Percentiles rank a stretch among this genome's conserved stretches.
Conservation (phyloP, 2,888 invertebrate genomes). For the Oscheius sp. region DNA sequence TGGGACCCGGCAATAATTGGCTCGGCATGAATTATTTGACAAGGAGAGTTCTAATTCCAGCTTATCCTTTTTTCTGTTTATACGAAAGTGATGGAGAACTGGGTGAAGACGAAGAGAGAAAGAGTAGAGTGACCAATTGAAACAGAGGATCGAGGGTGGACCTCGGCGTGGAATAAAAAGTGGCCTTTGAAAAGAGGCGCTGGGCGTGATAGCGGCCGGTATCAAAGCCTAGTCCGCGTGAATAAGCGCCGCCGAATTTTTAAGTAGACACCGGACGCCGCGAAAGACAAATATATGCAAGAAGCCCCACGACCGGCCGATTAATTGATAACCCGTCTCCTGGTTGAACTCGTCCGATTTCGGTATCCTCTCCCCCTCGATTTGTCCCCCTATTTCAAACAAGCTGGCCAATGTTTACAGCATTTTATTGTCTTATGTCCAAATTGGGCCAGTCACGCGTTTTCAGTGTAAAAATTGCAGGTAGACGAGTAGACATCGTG, state of each 20-base stretch:
- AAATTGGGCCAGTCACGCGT: too few species aligned
- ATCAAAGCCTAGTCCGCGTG: constrained; percentile 27
- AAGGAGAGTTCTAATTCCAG: neutral
- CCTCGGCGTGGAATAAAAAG: too few species aligned
- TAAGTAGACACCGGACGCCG: constrained; percentile 21
- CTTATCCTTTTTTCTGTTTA: neutral
- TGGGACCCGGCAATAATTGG: constrained; percentile 20
- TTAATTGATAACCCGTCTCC: neutral
- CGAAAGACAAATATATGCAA: constrained; percentile 36
- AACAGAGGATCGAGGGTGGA: too few species aligned
- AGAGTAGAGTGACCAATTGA: neutral
- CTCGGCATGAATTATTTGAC: constrained; percentile 6
- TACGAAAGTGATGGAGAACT: neutral
- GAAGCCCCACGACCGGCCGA: neutral
- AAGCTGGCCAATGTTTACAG: too few species aligned
- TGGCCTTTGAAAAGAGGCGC: too few species aligned
- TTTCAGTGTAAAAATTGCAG: too few species aligned
- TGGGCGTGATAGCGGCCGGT: constrained; percentile 14
- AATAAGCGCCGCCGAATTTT: constrained; percentile 33
- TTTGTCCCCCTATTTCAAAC: too few species aligned
- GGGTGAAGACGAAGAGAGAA: neutral
- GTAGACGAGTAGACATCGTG: too few species aligned
- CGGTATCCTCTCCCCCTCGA: neutral
- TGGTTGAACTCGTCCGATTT: too few species aligned
- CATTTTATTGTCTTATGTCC: too few species aligned